Percentiles rank a stretch among this genome's conserved stretches.
Evolutionary conservation across 2,797 vertebrate genomes (phyloP).

Genomic region (Chloroceryle amazona): DNA sequence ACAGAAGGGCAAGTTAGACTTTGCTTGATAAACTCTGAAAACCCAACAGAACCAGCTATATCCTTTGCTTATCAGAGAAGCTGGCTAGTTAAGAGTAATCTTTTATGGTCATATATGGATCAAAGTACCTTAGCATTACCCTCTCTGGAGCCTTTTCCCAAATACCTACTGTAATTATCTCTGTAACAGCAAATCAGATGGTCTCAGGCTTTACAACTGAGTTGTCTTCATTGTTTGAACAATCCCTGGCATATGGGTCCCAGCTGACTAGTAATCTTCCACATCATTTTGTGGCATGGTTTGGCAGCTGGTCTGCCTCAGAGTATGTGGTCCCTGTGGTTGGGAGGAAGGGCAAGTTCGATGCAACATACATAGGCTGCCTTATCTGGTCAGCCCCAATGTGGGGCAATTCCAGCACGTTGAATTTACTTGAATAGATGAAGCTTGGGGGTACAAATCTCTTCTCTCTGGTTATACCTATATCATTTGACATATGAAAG

Average conservation of each 20-base stretch:
- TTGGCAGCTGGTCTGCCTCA: not conserved
- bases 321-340: fast-evolving
- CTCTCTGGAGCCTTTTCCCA: not conserved
- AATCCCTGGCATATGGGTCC: fast-evolving
- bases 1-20: not conserved
- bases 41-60: not conserved
- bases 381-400: not conserved
- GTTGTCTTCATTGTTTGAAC: not conserved
- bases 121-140: not conserved
- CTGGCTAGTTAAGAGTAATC: not conserved
- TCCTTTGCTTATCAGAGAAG: not conserved
- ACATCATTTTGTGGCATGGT: not conserved
- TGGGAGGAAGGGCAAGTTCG: not conserved
- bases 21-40: not conserved
- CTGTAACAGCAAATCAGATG: not conserved
- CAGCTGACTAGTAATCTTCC: not conserved
- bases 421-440: not conserved
- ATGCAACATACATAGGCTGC: not conserved
- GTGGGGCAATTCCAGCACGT: not conserved
- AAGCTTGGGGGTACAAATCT: not conserved
- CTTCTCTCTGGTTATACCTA: not conserved
- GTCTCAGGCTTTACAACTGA: not conserved
- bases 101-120: not conserved
- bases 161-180: not conserved
- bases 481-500: not conserved